Evolutionary conservation across 1,140 invertebrate genomes (phyloP), one percentile per base, ranked within the genome.

Genomic region (Dendrolimus punctatus): DNA sequence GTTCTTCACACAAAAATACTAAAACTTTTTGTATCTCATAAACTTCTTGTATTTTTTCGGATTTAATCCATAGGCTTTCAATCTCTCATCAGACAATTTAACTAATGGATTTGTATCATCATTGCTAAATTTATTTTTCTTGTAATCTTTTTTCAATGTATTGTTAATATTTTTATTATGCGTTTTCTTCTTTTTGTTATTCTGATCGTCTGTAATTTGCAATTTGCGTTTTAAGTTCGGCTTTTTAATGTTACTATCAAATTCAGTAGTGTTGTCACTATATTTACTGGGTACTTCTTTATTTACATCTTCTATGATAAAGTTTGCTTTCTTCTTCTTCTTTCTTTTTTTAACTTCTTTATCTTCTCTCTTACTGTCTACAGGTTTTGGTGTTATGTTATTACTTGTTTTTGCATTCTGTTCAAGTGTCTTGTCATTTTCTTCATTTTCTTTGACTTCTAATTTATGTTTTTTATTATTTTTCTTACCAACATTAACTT

Each of bases 61-160:
- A 90, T 98, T 97, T 44, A 98, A 91, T 56, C 96, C 96, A 84
- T 95, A 99, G 0, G 95, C 95, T 73, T 92, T 91, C 1, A 98
- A 82, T 59, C 97, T 90, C 57, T 94, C 92, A 80, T 95, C 92
- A 47, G 92, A 91, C 38, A 95, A 69, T 7, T 84, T 87, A 51
- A 70, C 63, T 8, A 88, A 68, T 8, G 82, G 70, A 58, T 86
- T 73, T 62, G 67, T 64, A 57, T 76, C 75, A 56, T 65, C 66
- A 55, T 73, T 79, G 68, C 73, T 69, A 10, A 55, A 58, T 62
- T 49, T 59, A 51, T 57, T 53, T 65, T 66, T 57, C 67, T 68
- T 23, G 55, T 66, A 58, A 45, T 43, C 37, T 9, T 8, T 62
- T 60, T 45, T 67, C 39, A 38, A 50, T 39, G 59, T 65, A 55